Evolutionary conservation across 2,113 vertebrate species (phyloP), one percentile per base, ranked within the genome.

Genomic region (Brachyhypopomus gauderio): DNA sequence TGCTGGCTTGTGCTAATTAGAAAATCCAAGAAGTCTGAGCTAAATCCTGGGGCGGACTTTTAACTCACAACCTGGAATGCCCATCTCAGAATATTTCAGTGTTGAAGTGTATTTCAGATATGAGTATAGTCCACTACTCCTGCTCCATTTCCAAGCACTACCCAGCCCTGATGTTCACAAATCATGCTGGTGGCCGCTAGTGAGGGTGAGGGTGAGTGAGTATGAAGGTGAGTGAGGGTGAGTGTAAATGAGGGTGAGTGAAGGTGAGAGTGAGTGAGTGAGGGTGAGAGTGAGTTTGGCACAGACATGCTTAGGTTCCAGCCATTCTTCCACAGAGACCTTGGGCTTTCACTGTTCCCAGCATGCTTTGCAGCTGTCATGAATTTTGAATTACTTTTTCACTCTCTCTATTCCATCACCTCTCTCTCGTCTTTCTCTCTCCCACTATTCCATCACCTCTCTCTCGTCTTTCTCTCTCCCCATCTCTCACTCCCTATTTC

Each of bases 331-430:
- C 17, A 9, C 27, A 66, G 27, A 64, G 0, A 19, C 27, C 25
- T 30, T 17, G 4, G 75, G 20, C 58, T 34, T 55, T 67, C 9
- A 22, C 27, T 58, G 69, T 48, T 38, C 52, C 77, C 77, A 78
- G 66, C 77, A 70, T 41, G 34, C 64, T 58, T 34, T 30, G 3
- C 66, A 78, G 22, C 55, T 45, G 30, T 25, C 59, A 71, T 78
- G 52, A 70, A 59, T 71, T 78, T 23, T 78, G 66, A 7, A 23
- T 41, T 34, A 70, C n/a, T 27, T 14, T 63, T 23, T 63, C 23
- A 16, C 9, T 9, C 25, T 1, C 27, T 27, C 23, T 25, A 22
- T 25, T 11, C 12, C 60, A 4, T 6, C 3, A 8, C 14, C 45
- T 14, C 45, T 52, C 45, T 52, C 11, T 52, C 45, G n/a, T n/a